A percentile compares a stretch with the other conserved stretches of the same genome.
Conservation (phyloP, 2,113 vertebrate genomes). For the Puma concolor region DNA sequence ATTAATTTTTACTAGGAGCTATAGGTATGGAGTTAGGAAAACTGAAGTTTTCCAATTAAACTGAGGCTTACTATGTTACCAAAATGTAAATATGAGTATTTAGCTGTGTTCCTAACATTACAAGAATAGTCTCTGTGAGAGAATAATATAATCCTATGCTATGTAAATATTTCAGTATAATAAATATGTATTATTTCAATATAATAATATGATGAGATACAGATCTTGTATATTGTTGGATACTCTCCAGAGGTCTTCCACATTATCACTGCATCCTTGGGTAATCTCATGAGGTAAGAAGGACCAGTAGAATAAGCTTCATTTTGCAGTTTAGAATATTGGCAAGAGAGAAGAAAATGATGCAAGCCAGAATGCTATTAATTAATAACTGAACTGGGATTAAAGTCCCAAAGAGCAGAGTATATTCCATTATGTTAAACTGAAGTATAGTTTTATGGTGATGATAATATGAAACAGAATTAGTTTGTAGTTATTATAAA, state of each 20-base stretch:
- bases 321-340: not conserved
- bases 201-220: not conserved
- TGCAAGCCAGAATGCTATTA: not conserved
- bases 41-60: not conserved
- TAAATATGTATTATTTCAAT: not conserved
- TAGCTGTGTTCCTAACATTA: not conserved
- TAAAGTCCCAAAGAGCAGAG: not conserved
- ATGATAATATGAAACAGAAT: not conserved
- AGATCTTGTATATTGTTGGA: not conserved
- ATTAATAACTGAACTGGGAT: not conserved
- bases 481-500: not conserved
- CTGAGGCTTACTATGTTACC: not conserved
- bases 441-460: not conserved
- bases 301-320: not conserved
- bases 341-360: slow-evolving; percentile 2
- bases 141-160: not conserved
- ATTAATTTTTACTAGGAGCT: not conserved
- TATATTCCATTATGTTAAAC: not conserved
- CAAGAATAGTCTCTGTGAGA: not conserved
- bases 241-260: not conserved
- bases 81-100: not conserved
- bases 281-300: not conserved
- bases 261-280: not conserved
- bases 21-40: not conserved
- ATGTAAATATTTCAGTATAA: not conserved